A percentile compares a stretch with the other conserved stretches of the same genome.
phyloP scores from a whole-genome alignment of 2,113 vertebrate genomes.

The Promerops cafer region DNA sequence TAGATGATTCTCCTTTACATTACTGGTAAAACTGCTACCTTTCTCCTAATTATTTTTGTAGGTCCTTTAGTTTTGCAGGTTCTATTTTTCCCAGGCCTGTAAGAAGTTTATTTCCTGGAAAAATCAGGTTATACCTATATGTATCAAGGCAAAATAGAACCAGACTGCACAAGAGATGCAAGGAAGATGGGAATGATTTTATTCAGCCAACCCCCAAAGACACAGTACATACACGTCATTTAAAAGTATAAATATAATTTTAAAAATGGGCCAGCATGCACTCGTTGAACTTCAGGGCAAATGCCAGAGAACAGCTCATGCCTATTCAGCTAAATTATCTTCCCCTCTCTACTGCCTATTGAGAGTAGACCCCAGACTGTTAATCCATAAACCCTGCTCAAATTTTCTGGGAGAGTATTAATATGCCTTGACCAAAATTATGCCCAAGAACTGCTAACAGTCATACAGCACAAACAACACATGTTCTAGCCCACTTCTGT shows the following conservation, averaged over 20 bases:
- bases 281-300: not conserved
- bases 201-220: not conserved
- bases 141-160: not conserved
- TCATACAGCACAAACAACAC: not conserved
- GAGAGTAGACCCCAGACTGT: not conserved
- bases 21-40: not conserved
- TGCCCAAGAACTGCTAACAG: not conserved
- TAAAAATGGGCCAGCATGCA: not conserved
- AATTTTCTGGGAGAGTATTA: not conserved
- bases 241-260: not conserved
- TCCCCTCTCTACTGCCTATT: not conserved
- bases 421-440: not conserved
- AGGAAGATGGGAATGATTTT: not conserved
- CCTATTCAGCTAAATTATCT: not conserved
- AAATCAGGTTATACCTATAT: not conserved
- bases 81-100: not conserved
- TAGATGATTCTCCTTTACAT: not conserved
- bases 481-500: not conserved
- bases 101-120: not conserved
- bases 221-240: not conserved
- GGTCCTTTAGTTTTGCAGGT: not conserved
- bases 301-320: not conserved
- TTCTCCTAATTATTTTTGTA: not conserved
- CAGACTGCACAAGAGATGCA: not conserved
- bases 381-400: not conserved